phyloP scores from a whole-genome alignment of 2,797 vertebrate genomes.

The Agapornis canus region DNA sequence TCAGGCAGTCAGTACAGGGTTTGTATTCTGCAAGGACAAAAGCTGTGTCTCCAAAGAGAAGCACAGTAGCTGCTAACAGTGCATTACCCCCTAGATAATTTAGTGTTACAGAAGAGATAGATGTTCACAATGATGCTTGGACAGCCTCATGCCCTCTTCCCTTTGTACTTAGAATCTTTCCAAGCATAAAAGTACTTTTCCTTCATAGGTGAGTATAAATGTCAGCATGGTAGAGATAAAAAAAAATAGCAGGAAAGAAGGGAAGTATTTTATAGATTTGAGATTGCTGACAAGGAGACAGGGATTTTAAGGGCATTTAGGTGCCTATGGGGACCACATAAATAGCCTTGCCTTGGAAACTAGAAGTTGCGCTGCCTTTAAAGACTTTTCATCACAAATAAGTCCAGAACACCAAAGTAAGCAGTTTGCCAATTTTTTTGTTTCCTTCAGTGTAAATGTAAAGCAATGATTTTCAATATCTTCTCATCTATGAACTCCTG shows the following conservation, averaged over 20 bases:
- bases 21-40: not conserved
- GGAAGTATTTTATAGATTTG: not conserved
- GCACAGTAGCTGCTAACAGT: not conserved
- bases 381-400: not conserved
- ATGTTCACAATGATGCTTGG: not conserved
- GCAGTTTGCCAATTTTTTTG: not conserved
- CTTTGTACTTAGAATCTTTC: not conserved
- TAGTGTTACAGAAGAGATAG: accelerated
- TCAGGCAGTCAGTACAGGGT: not conserved
- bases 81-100: not conserved
- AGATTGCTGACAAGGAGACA: not conserved
- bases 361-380: not conserved
- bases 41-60: not conserved
- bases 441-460: not conserved
- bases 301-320: not conserved
- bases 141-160: not conserved
- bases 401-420: not conserved
- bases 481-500: not conserved
- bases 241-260: not conserved
- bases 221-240: accelerated
- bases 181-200: not conserved
- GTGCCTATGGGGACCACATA: not conserved
- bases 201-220: not conserved
- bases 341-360: not conserved
- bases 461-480: not conserved